A percentile compares a stretch with the other conserved stretches of the same genome.
Conservation (phyloP, 2,113 vertebrate genomes). For the Tupaia chinensis region DNA sequence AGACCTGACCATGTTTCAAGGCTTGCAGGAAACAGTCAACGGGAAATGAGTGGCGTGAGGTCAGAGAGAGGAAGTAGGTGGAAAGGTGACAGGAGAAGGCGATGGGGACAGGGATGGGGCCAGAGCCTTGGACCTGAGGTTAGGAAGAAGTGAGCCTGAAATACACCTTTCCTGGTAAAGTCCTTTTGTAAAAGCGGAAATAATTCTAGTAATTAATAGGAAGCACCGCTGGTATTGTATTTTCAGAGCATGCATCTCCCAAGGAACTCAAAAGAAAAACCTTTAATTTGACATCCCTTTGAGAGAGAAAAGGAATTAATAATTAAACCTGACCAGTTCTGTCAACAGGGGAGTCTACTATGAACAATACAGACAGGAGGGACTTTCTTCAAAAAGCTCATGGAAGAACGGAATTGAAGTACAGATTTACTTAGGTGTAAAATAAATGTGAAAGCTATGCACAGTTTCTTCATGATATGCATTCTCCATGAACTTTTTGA, state of each 20-base stretch:
- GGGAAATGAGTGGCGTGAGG: neutral
- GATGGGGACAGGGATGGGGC: too few species aligned
- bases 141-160: neutral
- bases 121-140: neutral
- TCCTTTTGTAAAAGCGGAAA: neutral
- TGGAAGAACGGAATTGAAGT: too few species aligned
- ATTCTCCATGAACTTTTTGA: too few species aligned
- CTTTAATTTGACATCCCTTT: neutral
- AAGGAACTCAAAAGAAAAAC: neutral
- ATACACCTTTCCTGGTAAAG: neutral
- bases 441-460: too few species aligned
- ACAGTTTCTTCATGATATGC: too few species aligned
- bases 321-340: neutral
- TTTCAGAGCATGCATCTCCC: neutral
- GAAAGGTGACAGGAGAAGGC: neutral
- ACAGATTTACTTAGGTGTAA: too few species aligned
- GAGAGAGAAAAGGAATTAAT: neutral
- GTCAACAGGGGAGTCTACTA: neutral
- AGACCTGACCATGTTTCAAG: neutral
- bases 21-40: neutral
- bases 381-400: too few species aligned
- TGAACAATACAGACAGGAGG: neutral
- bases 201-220: neutral
- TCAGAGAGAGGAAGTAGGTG: neutral
- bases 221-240: neutral